Evolutionary conservation across 2,797 vertebrate genomes (phyloP), one percentile per base, ranked within the genome.

Genomic region (Percopsis omiscomaycus): DNA sequence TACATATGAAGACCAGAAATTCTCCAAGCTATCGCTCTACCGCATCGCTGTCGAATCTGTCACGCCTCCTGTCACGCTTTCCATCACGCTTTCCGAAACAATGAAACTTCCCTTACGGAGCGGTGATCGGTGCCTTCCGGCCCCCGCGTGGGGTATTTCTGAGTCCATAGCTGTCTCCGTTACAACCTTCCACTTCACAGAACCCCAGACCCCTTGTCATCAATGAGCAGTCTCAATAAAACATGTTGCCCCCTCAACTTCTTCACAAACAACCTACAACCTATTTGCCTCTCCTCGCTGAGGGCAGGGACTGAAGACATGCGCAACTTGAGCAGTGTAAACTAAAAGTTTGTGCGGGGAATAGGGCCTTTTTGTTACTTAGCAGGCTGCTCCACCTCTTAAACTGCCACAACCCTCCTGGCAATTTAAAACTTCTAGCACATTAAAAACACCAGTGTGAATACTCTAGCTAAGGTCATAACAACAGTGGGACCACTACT

Each of bases 201-300:
- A 42, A 9, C n/a, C 30, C 52, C 22, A 22, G 50, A 59, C 48
- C 61, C 50, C 49, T 61, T 71, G 67, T 61, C 67, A 68, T 78
- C 60, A 69, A 22, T 51, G 58, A 74, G 69, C 52, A 64, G 66
- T 73, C 75, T 75, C 59, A 63, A 37, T 64, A 61, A 81, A 85
- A 80, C 64, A 70, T 45, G 63, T 77, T 68, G 5, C 56, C 44
- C 27, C 55, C 15, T 13, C 60, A 58, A 54, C 28, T 74, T 55
- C 29, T 76, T 62, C 59, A 62, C 58, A 78, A 83, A 86, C 64
- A 81, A 78, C 22, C 22, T 22, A 22, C 22, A 22, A 22, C 69
- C 59, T 78, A 81, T 85, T 86, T 75, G 66, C 60, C 74, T 61
- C 58, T 67, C 60, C 79, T 74, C 66, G 68, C 74, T 69, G 80